A percentile compares a stretch with the other conserved stretches of the same genome.
These are phyloP conservation scores for Nematostella vectensis DNA, from an alignment of 92 coral and sea anemone species.

Conservation along the genomic window DNA sequence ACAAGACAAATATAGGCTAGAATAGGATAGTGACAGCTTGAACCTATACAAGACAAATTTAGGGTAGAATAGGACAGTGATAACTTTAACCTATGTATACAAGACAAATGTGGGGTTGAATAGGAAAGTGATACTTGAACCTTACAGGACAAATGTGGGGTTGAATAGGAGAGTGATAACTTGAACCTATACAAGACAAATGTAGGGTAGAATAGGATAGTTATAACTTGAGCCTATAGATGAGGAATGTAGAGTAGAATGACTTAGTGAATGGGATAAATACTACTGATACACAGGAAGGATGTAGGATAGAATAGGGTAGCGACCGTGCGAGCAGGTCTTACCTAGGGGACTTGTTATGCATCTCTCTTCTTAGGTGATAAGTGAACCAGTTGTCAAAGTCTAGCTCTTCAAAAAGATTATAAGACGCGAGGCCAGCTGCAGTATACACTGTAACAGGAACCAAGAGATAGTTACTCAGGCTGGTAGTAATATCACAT, in stretches of 20 bases:
- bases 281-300: constrained; percentile 7
- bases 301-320: background rate
- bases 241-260: background rate
- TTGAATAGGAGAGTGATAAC: too few relatives aligned
- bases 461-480: background rate
- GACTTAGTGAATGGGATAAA: too few relatives aligned
- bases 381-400: constrained; percentile 82
- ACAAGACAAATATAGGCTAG: too few relatives aligned
- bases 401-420: constrained; percentile 84
- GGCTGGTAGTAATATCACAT: background rate
- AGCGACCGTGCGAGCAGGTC: too few relatives aligned
- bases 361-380: constrained; percentile 60
- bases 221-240: constrained; percentile 28
- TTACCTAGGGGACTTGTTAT: constrained; percentile 66
- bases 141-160: background rate
- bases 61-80: too few relatives aligned
- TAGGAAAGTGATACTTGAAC: constrained; percentile 50
- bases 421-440: constrained; percentile 85
- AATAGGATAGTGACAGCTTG: constrained; percentile 63
- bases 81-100: constrained; percentile 24
- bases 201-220: too few relatives aligned
- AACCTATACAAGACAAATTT: background rate
- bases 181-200: constrained; percentile 10
- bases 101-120: background rate
- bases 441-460: constrained; percentile 65